Evolutionary conservation across 2,888 invertebrate species (phyloP), one percentile per base, ranked within the genome.

Genomic region (Synanthedon vespiformis): DNA sequence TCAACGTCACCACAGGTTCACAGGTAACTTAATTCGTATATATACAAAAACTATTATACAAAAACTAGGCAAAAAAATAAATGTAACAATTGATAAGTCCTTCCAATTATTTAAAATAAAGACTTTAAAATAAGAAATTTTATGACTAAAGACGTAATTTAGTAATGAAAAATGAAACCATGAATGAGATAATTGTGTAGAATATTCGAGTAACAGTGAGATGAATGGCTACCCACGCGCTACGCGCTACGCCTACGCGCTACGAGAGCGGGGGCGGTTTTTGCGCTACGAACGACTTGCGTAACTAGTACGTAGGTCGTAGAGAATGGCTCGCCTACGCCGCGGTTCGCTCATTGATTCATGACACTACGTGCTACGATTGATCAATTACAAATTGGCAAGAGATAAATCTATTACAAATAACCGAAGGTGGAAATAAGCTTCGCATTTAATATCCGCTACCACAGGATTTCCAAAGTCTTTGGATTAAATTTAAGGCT

Each of bases 171-270:
- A 50, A 40, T 14, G 27, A 50, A 40, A 44, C 13, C 44, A 13
- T 44, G 44, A 44, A 14, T 44, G n/a, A 44, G 44, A 13, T 14
- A 44, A 13, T 44, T 13, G 13, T 44, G 12, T n/a, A 13, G n/a
- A n/a, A 14, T 44, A 8, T 16, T 16, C 18, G 14, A n/a, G 48
- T 48, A 48, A 16, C 48, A 51, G 54, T 53, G 58, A 58, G 57
- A 66, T 67, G 71, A 74, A 74, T 74, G 71, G 59, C 60, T 67
- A 57, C 71, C 73, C 60, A 74, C 75, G 60, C 61, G 57, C 63
- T 67, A 71, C 66, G 63, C 18, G 51, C 52, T 14, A 62, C 67
- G 60, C 70, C 72, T 60, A 73, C 77, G 67, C 61, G 61, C 65
- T 69, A 75, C 73, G 64, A 60, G 57, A 59, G 34, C 34, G 57